Evolutionary conservation across 2,113 vertebrate species (phyloP), one percentile per base, ranked within the genome.

Genomic region (Pterocles burchelli): DNA sequence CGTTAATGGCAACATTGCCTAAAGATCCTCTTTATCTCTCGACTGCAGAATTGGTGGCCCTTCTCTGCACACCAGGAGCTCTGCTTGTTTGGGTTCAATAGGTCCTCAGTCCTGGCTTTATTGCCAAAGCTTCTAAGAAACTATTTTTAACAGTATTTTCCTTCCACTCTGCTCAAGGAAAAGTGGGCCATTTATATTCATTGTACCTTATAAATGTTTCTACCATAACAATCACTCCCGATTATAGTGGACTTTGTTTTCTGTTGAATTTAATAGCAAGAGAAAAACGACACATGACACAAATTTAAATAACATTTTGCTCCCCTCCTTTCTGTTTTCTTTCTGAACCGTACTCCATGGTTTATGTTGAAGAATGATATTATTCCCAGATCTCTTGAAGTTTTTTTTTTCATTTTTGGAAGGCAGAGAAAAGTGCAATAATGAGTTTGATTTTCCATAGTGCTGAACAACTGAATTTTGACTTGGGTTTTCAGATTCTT

Each of bases 211-310:
- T 83, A 91, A 96, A 94, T 85, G 78, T 59, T 93, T 74, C 74
- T 51, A 55, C 85, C 75, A 67, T 57, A 88, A 97, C 91, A 90
- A 95, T 97, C 57, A 9, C 55, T 97, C 80, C 91, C 85, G 94
- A 91, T 96, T 95, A 86, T 14, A 77, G 78, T 88, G 94, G 93
- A 93, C 90, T 91, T 96, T 51, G 95, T 94, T 96, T 91, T 85
- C 85, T 6, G 13, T 83, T 79, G 72, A 70, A 85, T 95, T 85
- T 97, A 95, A 96, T 84, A 90, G 75, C 72, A 87, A 48, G 78
- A 97, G 93, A 96, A 96, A 97, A 97, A 97, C 93, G 91, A 93
- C 95, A 95, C 68, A 95, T 57, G 91, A 93, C 94, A 96, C 59
- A 88, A 79, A 86, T 91, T 67, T 91, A 85, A 93, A 93, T 83